Evolutionary conservation across 2,888 invertebrate genomes (phyloP).

Genomic region (Oxycera nigricornis): DNA sequence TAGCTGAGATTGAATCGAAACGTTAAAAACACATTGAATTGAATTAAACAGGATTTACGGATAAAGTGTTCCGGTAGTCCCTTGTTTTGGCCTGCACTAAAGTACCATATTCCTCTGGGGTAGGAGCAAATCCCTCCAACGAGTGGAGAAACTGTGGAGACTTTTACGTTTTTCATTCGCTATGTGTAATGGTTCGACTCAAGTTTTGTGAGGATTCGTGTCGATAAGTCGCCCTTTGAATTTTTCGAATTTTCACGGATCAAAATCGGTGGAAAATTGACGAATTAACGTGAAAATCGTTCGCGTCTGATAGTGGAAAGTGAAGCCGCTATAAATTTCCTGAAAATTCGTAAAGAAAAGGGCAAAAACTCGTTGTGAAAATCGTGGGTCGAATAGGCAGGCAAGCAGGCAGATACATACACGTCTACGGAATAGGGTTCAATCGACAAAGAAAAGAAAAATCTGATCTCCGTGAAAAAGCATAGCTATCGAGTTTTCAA

Average conservation of each 20-base stretch:
- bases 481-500: constrained; percentile 17
- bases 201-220: constrained; percentile 39
- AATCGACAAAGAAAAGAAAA: constrained; percentile 9
- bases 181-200: constrained; percentile 38
- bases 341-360: constrained; percentile 18
- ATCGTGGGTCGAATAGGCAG: constrained; percentile 1
- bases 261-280: constrained; percentile 23
- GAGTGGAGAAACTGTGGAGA: constrained; percentile 37
- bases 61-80: background rate
- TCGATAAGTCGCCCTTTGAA: constrained; percentile 29
- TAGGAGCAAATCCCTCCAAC: background rate
- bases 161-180: constrained; percentile 26
- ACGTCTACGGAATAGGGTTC: constrained; percentile 11
- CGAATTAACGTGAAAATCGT: constrained; percentile 26
- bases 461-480: constrained; percentile 14
- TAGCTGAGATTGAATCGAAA: background rate
- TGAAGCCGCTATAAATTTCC: background rate
- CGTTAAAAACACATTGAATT: background rate
- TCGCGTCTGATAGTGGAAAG: background rate
- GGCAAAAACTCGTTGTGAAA: constrained; percentile 23
- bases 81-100: background rate
- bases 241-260: constrained; percentile 35
- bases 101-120: too few species aligned
- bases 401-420: constrained; percentile 28
- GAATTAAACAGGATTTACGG: background rate